phyloP scores from a whole-genome alignment of 30 jellyfish, hydroid and myxozoan genomes.

The Mastigias papua region DNA sequence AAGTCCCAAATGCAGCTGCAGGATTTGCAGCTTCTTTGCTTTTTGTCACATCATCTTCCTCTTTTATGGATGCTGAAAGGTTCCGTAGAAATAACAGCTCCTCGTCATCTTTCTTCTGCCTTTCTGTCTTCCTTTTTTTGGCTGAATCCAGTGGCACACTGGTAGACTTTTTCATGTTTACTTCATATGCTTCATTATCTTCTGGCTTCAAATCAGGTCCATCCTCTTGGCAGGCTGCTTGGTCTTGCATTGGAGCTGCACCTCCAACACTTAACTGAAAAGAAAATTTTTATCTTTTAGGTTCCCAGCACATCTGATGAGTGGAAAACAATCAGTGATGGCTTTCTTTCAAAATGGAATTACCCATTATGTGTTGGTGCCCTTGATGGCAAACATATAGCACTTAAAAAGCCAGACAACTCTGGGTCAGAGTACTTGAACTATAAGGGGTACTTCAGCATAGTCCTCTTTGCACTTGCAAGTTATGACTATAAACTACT shows the following conservation, averaged over 20 bases:
- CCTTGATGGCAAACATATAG: conserved; percentile 55
- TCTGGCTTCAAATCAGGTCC: background rate
- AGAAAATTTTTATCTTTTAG: conserved; percentile 1
- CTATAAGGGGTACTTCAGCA: conserved; percentile 46
- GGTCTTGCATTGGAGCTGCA: background rate
- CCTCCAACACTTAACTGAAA: background rate
- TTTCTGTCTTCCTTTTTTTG: conserved; percentile 15
- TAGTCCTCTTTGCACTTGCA: conserved; percentile 48
- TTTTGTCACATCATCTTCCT: background rate
- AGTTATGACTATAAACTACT: conserved; percentile 27
- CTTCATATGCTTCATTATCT: conserved; percentile 3
- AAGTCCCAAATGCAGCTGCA: conserved; percentile 1
- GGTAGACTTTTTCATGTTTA: background rate
- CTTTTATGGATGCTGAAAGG: background rate
- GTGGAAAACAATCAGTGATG: conserved; percentile 40
- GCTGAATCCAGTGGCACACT: conserved; percentile 21
- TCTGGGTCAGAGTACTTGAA: conserved; percentile 48
- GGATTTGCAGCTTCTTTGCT: background rate
- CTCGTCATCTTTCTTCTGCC: conserved; percentile 7
- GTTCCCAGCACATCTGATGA: conserved; percentile 32
- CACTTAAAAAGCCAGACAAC: conserved; percentile 36
- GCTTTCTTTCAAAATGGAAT: conserved; percentile 23
- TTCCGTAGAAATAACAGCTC: background rate
- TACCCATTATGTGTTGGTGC: conserved; percentile 65
- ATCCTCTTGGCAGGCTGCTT: background rate